These are phyloP conservation scores for Chrysochloris asiatica DNA, from an alignment of 2,113 vertebrate species.

Conservation along the genomic window DNA sequence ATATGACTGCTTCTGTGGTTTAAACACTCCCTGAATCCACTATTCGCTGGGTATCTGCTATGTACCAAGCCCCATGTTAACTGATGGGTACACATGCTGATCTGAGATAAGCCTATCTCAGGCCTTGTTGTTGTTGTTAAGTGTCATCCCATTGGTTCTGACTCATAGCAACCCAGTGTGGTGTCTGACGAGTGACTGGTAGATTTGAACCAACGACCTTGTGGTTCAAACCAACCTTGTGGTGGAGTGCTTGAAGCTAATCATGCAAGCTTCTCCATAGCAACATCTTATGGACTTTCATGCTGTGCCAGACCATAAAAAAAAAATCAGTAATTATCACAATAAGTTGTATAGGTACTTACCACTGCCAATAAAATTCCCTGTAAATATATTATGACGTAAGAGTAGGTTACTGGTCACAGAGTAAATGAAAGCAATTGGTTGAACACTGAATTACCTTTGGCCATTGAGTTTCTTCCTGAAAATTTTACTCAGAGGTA, in stretches of 20 bases:
- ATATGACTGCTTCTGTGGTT: background rate
- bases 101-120: no score
- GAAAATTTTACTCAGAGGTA: background rate
- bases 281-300: background rate
- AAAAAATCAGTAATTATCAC: background rate
- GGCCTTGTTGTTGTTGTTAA: no score
- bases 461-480: background rate
- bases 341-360: background rate
- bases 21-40: background rate
- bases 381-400: background rate
- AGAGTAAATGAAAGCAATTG: background rate
- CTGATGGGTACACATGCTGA: no score
- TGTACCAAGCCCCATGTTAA: background rate
- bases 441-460: background rate
- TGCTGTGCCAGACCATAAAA: no score
- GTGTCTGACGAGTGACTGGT: no score
- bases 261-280: background rate
- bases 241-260: background rate
- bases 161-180: no score
- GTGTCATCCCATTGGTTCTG: no score
- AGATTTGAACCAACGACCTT: no score
- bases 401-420: background rate
- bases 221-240: no score
- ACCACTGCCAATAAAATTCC: background rate
- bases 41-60: background rate